phyloP scores from a whole-genome alignment of 2,113 vertebrate genomes.

The Sterna hirundo region DNA sequence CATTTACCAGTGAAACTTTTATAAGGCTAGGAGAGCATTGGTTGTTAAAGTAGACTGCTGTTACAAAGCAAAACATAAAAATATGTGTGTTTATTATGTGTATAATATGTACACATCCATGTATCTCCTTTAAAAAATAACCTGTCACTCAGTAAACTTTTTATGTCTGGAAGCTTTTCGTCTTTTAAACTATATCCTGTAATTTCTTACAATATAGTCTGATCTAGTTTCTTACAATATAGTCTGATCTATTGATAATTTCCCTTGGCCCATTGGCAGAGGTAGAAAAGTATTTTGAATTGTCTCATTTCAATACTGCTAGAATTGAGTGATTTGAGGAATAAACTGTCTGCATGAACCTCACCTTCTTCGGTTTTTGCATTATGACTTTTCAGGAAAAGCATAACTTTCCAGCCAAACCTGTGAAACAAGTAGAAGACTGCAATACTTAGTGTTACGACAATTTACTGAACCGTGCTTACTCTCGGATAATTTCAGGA shows the following conservation, averaged over 20 bases:
- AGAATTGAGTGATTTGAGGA: neutral
- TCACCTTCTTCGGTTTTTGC: neutral
- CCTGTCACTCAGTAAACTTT: neutral
- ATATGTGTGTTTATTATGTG: neutral
- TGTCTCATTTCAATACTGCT: neutral
- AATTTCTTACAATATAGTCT: neutral
- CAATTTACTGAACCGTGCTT: neutral
- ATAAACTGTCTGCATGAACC: neutral
- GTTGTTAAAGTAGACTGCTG: neutral
- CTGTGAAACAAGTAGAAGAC: neutral
- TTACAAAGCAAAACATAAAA: neutral
- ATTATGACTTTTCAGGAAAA: neutral
- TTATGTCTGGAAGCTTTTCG: neutral
- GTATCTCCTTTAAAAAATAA: neutral
- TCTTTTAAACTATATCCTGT: neutral
- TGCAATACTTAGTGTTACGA: neutral
- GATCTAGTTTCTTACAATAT: neutral
- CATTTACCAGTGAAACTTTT: neutral
- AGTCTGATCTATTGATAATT: neutral
- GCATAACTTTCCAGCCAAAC: neutral
- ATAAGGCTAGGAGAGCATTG: neutral
- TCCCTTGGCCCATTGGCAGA: neutral
- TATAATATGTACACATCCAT: accelerated
- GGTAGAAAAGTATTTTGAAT: neutral
- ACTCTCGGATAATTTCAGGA: neutral